phyloP scores from a whole-genome alignment of 2,888 invertebrate genomes.

The Zele albiditarsus region DNA sequence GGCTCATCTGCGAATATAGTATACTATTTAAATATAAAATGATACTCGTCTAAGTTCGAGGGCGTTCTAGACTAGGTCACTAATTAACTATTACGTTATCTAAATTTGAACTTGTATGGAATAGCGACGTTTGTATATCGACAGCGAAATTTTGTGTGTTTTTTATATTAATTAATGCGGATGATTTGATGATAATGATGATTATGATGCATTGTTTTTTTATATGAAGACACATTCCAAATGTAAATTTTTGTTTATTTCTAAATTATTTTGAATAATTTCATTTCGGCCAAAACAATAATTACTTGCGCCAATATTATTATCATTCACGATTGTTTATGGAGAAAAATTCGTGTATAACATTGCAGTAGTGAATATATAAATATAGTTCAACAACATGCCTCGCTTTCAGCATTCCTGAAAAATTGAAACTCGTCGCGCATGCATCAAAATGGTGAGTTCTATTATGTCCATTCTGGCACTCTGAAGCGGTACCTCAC shows the following conservation, averaged over 20 bases:
- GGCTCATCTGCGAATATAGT: constrained; percentile 53
- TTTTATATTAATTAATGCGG: background rate
- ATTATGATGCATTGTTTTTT: background rate
- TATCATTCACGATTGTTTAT: constrained; percentile 10
- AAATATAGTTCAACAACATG: constrained; percentile 51
- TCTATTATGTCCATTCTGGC: constrained; percentile 50
- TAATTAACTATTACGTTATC: constrained; percentile 8
- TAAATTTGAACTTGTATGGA: background rate
- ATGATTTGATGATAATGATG: background rate
- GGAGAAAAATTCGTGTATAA: constrained; percentile 45
- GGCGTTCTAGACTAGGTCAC: constrained; percentile 41
- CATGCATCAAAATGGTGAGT: constrained; percentile 52
- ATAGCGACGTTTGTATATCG: background rate
- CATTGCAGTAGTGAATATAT: constrained; percentile 50
- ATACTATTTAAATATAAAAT: background rate
- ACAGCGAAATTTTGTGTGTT: background rate
- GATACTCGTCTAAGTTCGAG: constrained; percentile 15
- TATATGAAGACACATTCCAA: background rate
- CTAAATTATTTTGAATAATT: background rate
- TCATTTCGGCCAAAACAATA: background rate
- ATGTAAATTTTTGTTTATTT: background rate
- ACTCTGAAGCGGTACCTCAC: constrained; percentile 49
- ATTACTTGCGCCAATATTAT: background rate
- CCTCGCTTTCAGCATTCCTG: constrained; percentile 53
- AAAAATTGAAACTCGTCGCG: constrained; percentile 52